Percentiles rank a stretch among this genome's conserved stretches.
phyloP scores from a whole-genome alignment of 53 echinoderm and acorn worm species.

The Apostichopus leukothele region DNA sequence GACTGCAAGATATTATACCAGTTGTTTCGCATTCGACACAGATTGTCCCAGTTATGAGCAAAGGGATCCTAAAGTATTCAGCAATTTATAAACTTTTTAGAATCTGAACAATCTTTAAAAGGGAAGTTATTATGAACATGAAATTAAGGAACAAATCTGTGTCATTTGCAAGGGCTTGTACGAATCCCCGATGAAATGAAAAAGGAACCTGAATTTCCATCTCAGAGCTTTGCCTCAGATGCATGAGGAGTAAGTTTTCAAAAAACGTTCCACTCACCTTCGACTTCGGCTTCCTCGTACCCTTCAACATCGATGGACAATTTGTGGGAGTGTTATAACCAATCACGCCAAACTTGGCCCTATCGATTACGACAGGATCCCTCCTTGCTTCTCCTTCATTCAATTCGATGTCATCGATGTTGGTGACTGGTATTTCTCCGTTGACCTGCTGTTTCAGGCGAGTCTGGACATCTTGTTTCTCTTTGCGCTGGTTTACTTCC shows the following conservation, averaged over 20 bases:
- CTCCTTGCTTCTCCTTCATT: conserved; percentile 25
- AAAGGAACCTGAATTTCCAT: background rate
- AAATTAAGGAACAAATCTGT: too few relatives aligned
- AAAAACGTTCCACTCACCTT: conserved; percentile 14
- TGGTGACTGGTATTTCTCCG: conserved; percentile 58
- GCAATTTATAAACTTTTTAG: too few relatives aligned
- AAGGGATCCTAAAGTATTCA: too few relatives aligned
- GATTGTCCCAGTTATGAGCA: too few relatives aligned
- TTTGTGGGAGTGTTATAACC: conserved; percentile 79
- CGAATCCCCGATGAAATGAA: too few relatives aligned
- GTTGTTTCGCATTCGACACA: too few relatives aligned
- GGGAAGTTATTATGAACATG: too few relatives aligned
- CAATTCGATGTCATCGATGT: conserved; percentile 64
- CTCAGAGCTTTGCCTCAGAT: background rate
- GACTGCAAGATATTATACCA: too few relatives aligned
- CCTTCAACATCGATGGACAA: conserved; percentile 69
- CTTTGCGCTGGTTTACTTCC: background rate
- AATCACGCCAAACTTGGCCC: conserved; percentile 67
- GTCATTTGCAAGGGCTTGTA: too few relatives aligned
- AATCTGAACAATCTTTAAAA: too few relatives aligned
- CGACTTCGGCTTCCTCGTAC: background rate
- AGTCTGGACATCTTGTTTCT: conserved; percentile 8
- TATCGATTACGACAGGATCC: conserved; percentile 31
- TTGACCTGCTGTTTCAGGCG: conserved; percentile 34
- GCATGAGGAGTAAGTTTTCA: too few relatives aligned